Percentiles rank a stretch among this genome's conserved stretches.
Evolutionary conservation across 2,113 vertebrate species (phyloP).

Genomic region (Eudorcas thomsonii): DNA sequence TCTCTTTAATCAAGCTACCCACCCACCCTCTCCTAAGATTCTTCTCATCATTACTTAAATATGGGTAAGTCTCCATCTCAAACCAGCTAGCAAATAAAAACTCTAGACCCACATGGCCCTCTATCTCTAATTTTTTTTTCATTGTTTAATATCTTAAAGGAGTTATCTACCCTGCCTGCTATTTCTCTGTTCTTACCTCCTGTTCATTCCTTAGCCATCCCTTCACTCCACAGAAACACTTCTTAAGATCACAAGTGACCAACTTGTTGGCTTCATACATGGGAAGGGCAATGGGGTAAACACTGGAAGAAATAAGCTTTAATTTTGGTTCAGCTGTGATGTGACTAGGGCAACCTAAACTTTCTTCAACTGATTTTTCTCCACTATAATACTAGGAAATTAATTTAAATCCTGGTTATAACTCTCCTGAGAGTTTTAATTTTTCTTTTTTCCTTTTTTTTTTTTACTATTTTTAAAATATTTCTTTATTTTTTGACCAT

Average conservation of each 20-base stretch:
- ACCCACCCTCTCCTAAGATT: neutral
- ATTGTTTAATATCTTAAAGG: neutral
- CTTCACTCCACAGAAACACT: neutral
- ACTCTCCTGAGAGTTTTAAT: neutral
- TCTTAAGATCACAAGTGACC: conserved; percentile 13
- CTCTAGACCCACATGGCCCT: neutral
- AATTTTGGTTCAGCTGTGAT: neutral
- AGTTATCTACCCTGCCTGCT: neutral
- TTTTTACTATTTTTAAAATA: neutral
- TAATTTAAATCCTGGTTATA: conserved; percentile 16
- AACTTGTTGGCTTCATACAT: neutral
- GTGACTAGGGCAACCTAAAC: neutral
- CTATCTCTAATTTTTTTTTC: neutral
- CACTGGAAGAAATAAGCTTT: neutral
- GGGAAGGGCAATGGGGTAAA: neutral
- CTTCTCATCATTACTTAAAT: conserved; percentile 1
- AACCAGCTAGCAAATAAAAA: neutral
- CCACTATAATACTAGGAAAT: neutral
- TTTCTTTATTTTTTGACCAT: neutral
- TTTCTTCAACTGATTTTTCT: conserved; percentile 27
- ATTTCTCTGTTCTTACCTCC: neutral
- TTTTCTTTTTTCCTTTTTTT: neutral
- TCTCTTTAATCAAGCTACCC: neutral
- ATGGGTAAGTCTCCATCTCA: neutral
- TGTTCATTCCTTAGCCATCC: neutral